Conservation (phyloP, 2,113 vertebrate genomes). For the Pseudorectes ferrugineus region DNA sequence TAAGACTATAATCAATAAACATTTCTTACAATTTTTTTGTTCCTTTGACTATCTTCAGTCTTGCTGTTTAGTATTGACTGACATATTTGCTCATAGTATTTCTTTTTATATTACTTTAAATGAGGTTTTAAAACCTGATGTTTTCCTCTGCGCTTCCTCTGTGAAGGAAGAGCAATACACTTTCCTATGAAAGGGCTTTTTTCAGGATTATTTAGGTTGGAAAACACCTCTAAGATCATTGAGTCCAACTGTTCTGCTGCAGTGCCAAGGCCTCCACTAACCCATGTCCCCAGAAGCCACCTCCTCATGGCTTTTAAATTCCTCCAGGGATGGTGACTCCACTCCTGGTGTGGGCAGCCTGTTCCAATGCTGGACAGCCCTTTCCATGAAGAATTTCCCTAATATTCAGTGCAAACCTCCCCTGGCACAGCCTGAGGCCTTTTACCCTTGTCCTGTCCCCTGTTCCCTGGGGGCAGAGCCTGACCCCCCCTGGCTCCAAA, state of each 20-base stretch:
- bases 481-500: not conserved
- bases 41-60: not conserved
- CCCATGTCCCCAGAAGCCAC: not conserved
- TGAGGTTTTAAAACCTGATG: not conserved
- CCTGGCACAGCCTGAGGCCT: not conserved
- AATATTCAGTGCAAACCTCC: accelerated
- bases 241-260: not conserved
- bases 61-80: not conserved
- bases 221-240: not conserved
- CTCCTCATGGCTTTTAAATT: not conserved
- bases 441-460: not conserved
- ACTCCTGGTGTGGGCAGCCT: not conserved
- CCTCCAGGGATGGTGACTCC: not conserved
- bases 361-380: not conserved
- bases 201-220: not conserved
- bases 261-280: not conserved
- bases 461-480: not conserved
- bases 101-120: not conserved
- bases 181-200: not conserved
- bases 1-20: not conserved
- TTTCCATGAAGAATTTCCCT: not conserved
- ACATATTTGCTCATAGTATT: not conserved
- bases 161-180: not conserved
- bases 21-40: not conserved
- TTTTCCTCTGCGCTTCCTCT: not conserved